phyloP scores from a whole-genome alignment of 1,140 invertebrate genomes.

The Heliconius nattereri region DNA sequence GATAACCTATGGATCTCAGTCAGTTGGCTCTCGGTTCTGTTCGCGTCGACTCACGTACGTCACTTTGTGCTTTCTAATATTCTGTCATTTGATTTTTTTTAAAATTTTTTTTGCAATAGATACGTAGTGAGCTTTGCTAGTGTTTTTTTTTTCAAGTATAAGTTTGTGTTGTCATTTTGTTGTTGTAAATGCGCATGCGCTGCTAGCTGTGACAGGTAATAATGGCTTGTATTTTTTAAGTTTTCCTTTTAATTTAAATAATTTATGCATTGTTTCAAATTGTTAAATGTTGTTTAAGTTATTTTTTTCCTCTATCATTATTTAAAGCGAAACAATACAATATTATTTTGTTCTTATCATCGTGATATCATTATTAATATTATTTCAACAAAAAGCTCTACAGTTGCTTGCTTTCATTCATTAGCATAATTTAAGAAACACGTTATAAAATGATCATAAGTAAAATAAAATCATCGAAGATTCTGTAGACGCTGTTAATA shows the following conservation, averaged over 20 bases:
- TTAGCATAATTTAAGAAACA: neutral
- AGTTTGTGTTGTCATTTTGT: neutral
- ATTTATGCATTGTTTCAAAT: slow-evolving; percentile 7
- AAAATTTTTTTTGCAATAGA: neutral
- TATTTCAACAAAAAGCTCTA: slow-evolving; percentile 1
- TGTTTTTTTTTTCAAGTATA: neutral
- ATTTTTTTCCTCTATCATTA: neutral
- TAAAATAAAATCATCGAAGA: neutral
- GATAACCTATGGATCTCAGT: slow-evolving; percentile 50
- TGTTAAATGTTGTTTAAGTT: neutral
- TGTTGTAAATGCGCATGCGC: neutral
- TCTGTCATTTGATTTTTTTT: slow-evolving; percentile 2
- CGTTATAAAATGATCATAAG: neutral
- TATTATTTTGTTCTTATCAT: neutral
- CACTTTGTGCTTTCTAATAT: slow-evolving; percentile 30
- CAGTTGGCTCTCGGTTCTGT: slow-evolving; percentile 41
- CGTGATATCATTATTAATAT: neutral
- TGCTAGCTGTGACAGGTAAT: neutral
- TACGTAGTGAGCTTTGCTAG: neutral
- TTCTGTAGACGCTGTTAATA: neutral
- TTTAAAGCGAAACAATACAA: neutral
- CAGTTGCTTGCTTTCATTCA: neutral
- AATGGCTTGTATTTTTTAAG: neutral
- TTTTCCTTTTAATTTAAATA: neutral
- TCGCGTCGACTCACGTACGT: slow-evolving; percentile 36